A percentile compares a stretch with the other conserved stretches of the same genome.
These are phyloP conservation scores for Trissolcus basalis DNA, from an alignment of 1,140 invertebrate genomes.

Conservation along the genomic window DNA sequence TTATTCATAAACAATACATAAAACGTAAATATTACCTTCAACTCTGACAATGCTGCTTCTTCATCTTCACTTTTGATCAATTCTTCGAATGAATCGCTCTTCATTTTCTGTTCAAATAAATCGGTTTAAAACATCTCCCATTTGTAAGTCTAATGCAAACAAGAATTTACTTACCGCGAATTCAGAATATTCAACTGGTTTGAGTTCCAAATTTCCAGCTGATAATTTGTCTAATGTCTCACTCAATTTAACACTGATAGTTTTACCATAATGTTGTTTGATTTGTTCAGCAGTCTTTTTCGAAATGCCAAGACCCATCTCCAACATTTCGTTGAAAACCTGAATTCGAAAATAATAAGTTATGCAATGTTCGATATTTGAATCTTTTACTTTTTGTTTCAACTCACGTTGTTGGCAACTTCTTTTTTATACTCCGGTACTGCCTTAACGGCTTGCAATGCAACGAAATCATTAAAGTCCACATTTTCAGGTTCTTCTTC, in stretches of 20 bases:
- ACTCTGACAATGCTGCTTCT: neutral
- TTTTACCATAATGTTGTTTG: conserved; percentile 77
- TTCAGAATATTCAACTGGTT: conserved; percentile 10
- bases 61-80: neutral
- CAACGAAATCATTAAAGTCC: conserved; percentile 30
- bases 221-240: conserved; percentile 24
- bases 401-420: neutral
- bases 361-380: neutral
- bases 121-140: too few species aligned
- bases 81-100: neutral
- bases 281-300: conserved; percentile 77
- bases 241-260: conserved; percentile 79
- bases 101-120: neutral
- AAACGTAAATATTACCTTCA: too few species aligned
- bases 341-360: conserved; percentile 4
- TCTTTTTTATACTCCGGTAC: conserved; percentile 23
- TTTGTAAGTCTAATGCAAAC: neutral
- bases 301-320: conserved; percentile 33
- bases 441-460: conserved; percentile 5
- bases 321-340: conserved; percentile 20
- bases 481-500: conserved; percentile 18
- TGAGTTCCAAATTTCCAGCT: conserved; percentile 63
- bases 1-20: too few species aligned
- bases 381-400: neutral
- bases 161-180: conserved; percentile 4